phyloP scores from a whole-genome alignment of 2,797 vertebrate genomes.

The Argya squamiceps region DNA sequence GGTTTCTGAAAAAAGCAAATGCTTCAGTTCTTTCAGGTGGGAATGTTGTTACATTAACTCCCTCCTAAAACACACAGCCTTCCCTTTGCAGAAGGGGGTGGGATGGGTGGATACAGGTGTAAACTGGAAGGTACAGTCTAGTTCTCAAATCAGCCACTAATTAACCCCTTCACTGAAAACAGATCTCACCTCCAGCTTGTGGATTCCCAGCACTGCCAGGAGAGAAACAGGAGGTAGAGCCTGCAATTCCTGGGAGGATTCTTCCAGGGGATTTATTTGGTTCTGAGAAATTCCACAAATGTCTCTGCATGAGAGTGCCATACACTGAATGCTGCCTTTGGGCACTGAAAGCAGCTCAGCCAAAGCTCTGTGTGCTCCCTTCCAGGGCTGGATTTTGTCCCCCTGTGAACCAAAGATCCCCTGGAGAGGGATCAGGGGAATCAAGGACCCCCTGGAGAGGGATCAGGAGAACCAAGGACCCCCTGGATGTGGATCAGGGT shows the following conservation, averaged over 20 bases:
- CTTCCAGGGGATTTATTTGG: neutral
- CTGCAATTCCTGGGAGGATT: neutral
- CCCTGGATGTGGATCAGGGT: neutral
- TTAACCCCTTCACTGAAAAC: neutral
- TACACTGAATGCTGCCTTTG: neutral
- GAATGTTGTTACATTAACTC: neutral
- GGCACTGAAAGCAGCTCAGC: neutral
- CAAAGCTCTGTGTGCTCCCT: neutral
- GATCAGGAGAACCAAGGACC: too few relatives aligned
- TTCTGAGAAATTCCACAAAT: neutral
- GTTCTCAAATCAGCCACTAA: neutral
- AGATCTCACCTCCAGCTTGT: neutral
- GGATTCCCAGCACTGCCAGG: neutral
- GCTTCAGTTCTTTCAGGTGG: neutral
- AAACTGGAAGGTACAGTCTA: fast-evolving
- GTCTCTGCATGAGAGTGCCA: neutral
- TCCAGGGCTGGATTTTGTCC: neutral
- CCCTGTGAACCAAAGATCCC: too few relatives aligned
- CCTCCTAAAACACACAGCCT: fast-evolving
- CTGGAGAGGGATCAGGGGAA: neutral
- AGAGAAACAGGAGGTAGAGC: neutral
- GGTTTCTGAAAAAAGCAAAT: neutral
- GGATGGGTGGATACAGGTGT: neutral
- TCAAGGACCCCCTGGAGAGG: too few relatives aligned
- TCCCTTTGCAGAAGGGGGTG: neutral